Conservation (phyloP, 2,888 invertebrate genomes). For the Polyommatus iphigenia region DNA sequence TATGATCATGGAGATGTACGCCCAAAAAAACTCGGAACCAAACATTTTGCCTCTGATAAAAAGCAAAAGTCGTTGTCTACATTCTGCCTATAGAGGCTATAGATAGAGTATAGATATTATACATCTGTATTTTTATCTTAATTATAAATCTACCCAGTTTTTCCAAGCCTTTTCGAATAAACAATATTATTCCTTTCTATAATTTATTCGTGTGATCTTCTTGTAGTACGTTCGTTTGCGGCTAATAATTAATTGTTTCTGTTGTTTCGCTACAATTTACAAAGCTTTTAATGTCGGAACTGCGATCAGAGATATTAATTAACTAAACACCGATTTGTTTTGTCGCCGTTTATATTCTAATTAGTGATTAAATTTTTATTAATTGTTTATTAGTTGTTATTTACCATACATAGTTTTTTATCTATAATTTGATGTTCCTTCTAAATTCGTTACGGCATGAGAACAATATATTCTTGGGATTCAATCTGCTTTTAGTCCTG, state of each 20-base stretch:
- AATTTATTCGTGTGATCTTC: background rate
- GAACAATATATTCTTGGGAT: no score
- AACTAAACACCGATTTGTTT: constrained; percentile 5
- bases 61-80: no score
- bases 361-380: background rate
- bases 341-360: background rate
- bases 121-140: no score
- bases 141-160: background rate
- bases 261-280: background rate
- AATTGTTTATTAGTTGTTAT: no score
- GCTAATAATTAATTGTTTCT: background rate
- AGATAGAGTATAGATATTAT: no score
- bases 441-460: no score
- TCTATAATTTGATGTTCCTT: background rate
- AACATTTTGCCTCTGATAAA: no score
- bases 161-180: background rate
- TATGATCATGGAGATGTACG: no score
- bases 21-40: no score
- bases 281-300: background rate
- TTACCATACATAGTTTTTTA: background rate
- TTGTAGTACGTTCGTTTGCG: background rate
- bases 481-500: no score
- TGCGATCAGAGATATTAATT: background rate
- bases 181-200: background rate
- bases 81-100: no score